These are phyloP conservation scores for Pycnonotus jocosus DNA, from an alignment of 2,113 vertebrate species.

Conservation along the genomic window DNA sequence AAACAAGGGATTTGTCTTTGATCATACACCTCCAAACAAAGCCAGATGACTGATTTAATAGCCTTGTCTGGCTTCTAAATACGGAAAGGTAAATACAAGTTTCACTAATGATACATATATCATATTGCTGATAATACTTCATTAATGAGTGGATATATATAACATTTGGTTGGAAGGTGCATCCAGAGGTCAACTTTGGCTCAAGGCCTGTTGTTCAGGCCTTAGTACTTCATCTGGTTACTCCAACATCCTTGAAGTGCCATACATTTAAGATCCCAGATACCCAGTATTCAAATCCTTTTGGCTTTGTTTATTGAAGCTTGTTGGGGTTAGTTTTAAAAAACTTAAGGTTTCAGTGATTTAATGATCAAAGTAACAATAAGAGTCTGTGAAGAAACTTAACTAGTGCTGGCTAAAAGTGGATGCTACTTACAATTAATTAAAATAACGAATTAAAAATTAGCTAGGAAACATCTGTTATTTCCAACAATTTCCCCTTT, in stretches of 20 bases:
- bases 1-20: not conserved
- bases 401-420: not conserved
- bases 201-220: not conserved
- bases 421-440: not conserved
- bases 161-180: not conserved
- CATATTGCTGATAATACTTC: not conserved
- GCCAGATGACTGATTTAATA: not conserved
- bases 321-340: not conserved
- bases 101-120: not conserved
- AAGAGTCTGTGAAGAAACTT: not conserved
- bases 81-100: not conserved
- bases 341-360: not conserved
- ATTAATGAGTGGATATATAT: not conserved
- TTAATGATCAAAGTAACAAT: not conserved
- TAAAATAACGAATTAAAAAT: not conserved
- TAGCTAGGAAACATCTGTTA: not conserved
- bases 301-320: not conserved
- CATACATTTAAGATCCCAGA: not conserved
- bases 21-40: not conserved
- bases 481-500: not conserved
- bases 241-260: not conserved
- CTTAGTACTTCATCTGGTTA: not conserved
- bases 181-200: not conserved
- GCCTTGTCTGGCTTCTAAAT: not conserved
- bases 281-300: not conserved